Conservation (phyloP, 1,140 invertebrate species). For the Sminthurides bifidus region DNA sequence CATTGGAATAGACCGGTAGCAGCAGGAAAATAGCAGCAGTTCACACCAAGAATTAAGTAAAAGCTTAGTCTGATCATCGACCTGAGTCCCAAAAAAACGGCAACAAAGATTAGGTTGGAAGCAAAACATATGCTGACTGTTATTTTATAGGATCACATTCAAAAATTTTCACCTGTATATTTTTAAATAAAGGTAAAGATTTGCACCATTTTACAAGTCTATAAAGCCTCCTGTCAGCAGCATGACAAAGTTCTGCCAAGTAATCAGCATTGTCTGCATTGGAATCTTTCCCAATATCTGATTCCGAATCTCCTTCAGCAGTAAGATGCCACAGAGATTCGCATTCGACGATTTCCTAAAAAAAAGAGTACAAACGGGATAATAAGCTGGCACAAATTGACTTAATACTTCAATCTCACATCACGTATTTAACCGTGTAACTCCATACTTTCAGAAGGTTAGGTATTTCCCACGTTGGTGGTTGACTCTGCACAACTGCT, state of each 20-base stretch:
- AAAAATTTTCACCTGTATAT: slow-evolving; percentile 76
- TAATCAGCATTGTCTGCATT: slow-evolving; percentile 58
- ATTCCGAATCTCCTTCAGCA: slow-evolving; percentile 33
- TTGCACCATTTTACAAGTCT: slow-evolving; percentile 97
- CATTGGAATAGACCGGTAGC: slow-evolving; percentile 40
- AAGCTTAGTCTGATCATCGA: slow-evolving; percentile 91
- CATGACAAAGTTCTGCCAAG: slow-evolving; percentile 75
- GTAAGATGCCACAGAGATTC: slow-evolving; percentile 30
- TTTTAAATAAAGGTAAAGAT: slow-evolving; percentile 88
- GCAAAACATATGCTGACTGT: not conserved
- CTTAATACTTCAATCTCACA: no score
- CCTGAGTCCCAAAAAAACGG: slow-evolving; percentile 44
- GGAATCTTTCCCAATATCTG: slow-evolving; percentile 44
- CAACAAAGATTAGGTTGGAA: not conserved
- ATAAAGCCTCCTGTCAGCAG: slow-evolving; percentile 88
- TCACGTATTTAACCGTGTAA: no score
- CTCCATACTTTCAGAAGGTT: slow-evolving; percentile 31
- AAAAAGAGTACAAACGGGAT: not conserved
- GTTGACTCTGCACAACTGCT: slow-evolving; percentile 22
- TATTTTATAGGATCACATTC: no score
- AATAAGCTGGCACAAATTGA: no score
- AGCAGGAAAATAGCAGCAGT: slow-evolving; percentile 76
- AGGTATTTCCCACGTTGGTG: slow-evolving; percentile 32
- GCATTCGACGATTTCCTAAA: slow-evolving; percentile 30
- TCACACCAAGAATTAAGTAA: slow-evolving; percentile 97